Conservation (phyloP, 2,113 vertebrate genomes). For the Chloropsis hardwickii region DNA sequence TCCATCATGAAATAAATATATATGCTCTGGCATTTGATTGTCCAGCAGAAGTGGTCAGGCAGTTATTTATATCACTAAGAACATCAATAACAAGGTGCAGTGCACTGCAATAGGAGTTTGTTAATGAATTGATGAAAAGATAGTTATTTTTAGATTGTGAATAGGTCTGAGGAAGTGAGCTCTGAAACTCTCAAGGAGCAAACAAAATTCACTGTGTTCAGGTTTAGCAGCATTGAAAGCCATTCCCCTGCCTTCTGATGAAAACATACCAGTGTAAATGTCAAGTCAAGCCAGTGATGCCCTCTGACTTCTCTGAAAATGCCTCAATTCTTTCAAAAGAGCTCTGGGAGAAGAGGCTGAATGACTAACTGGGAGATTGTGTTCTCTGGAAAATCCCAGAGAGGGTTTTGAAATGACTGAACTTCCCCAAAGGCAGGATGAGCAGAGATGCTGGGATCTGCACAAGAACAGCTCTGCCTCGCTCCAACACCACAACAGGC, state of each 20-base stretch:
- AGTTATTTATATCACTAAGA: neutral
- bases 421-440: neutral
- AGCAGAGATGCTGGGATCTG: neutral
- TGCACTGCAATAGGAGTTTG: neutral
- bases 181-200: neutral
- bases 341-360: neutral
- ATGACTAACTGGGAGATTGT: neutral
- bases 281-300: constrained; percentile 4
- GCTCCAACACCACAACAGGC: neutral
- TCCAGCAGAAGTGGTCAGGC: neutral
- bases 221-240: neutral
- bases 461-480: neutral
- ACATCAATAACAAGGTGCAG: neutral
- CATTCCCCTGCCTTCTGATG: neutral
- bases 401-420: neutral
- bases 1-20: neutral
- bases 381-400: neutral
- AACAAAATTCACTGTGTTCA: neutral
- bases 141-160: constrained; percentile 30
- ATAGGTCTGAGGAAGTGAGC: neutral
- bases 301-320: constrained; percentile 37
- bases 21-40: neutral
- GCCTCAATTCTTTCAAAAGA: neutral
- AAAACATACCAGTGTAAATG: neutral
- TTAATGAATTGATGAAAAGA: constrained; percentile 2